Evolutionary conservation across 2,797 vertebrate species (phyloP).

Genomic region (Spea hammondii): DNA sequence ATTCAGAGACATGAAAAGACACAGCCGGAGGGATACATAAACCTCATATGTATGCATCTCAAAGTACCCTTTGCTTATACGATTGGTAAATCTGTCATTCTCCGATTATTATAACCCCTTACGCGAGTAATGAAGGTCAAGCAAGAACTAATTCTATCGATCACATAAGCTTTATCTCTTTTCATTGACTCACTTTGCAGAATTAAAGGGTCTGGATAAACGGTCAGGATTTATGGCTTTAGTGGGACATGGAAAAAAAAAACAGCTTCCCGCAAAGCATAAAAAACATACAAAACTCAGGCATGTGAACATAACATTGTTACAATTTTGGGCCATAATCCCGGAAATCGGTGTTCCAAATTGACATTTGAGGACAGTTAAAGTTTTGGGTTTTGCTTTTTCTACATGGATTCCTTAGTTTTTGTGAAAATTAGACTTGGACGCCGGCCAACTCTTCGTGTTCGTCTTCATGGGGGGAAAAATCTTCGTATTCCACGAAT

Average conservation of each 20-base stretch:
- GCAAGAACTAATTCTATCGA: conserved; percentile 23
- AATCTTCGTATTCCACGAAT: too few relatives aligned
- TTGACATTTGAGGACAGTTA: too few relatives aligned
- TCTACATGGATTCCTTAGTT: too few relatives aligned
- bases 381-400: too few relatives aligned
- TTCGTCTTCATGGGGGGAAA: too few relatives aligned
- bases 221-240: neutral
- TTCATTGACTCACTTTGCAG: neutral
- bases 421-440: too few relatives aligned
- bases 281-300: neutral
- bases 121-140: conserved; percentile 20
- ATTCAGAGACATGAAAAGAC: conserved; percentile 15
- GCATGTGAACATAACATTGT: neutral
- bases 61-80: neutral
- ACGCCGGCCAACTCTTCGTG: too few relatives aligned
- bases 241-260: neutral
- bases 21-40: conserved; percentile 9
- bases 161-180: conserved; percentile 2
- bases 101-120: conserved; percentile 14
- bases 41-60: conserved; percentile 9
- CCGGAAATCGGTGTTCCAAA: too few relatives aligned
- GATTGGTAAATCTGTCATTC: conserved; percentile 7
- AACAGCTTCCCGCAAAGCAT: neutral
- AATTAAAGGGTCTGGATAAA: neutral
- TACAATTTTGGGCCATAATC: too few relatives aligned